Percentiles rank a stretch among this genome's conserved stretches.
phyloP scores from a whole-genome alignment of 1,140 invertebrate species.

The Pinna nobilis region DNA sequence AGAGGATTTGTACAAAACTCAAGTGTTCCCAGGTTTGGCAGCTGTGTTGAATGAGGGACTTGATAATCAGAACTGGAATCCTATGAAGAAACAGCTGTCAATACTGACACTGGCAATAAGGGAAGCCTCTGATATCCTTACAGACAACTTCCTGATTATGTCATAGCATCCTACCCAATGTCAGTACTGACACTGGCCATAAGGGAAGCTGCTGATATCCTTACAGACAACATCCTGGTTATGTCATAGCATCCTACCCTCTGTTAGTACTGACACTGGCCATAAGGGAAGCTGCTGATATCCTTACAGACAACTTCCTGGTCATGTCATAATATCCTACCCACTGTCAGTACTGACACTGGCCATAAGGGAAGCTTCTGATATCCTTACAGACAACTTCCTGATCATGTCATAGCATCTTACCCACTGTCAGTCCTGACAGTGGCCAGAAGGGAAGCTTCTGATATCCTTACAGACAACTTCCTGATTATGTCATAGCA shows the following conservation, averaged over 20 bases:
- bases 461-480: no score
- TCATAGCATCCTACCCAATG: no score
- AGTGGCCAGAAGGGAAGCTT: no score
- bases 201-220: neutral
- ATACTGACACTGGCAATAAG: neutral
- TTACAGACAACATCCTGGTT: no score
- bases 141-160: no score
- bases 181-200: neutral
- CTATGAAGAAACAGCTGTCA: neutral
- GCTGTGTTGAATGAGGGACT: neutral
- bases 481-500: no score
- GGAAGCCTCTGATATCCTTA: neutral
- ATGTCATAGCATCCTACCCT: no score
- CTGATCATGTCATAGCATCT: no score
- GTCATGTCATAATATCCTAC: no score
- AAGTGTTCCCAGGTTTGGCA: slow-evolving; percentile 63
- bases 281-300: neutral
- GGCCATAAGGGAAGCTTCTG: neutral
- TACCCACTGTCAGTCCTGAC: no score
- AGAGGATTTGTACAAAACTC: slow-evolving; percentile 60
- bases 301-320: no score
- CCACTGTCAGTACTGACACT: neutral
- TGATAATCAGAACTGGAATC: neutral
- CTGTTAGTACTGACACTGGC: neutral
- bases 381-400: no score